These are phyloP conservation scores for Agrypnia vestita DNA, from an alignment of 1,140 invertebrate species.

Conservation along the genomic window DNA sequence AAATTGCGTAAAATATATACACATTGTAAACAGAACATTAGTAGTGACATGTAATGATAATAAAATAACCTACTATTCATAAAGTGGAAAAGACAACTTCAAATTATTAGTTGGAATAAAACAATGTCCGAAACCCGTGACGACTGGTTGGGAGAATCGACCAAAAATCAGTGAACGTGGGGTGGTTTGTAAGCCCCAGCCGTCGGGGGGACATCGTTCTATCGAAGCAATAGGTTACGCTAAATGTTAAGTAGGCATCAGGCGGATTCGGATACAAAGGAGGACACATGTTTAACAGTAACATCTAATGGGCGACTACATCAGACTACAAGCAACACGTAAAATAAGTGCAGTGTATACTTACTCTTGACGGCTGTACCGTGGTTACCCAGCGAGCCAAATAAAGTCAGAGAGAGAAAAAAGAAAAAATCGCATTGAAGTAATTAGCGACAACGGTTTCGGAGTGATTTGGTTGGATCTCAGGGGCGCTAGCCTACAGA, in stretches of 20 bases:
- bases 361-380: conserved; percentile 74
- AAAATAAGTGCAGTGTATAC: conserved; percentile 66
- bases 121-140: conserved; percentile 11
- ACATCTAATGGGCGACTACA: conserved; percentile 46
- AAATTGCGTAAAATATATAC: conserved; percentile 52
- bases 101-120: conserved; percentile 19
- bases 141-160: neutral
- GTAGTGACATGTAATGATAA: conserved; percentile 41
- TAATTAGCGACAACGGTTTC: conserved; percentile 70
- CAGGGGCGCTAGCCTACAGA: conserved; percentile 27
- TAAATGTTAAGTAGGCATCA: conserved; percentile 40
- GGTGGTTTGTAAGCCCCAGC: neutral
- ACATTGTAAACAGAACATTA: conserved; percentile 49
- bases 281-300: conserved; percentile 26
- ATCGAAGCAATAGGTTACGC: conserved; percentile 22
- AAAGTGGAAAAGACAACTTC: conserved; percentile 39
- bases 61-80: conserved; percentile 40
- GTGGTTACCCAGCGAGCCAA: conserved; percentile 73
- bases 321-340: conserved; percentile 50
- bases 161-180: neutral
- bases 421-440: conserved; percentile 75
- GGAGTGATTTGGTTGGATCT: conserved; percentile 25
- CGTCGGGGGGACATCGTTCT: conserved; percentile 4
- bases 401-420: conserved; percentile 73
- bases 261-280: conserved; percentile 45